phyloP scores from a whole-genome alignment of 2,113 vertebrate genomes.

The Herpailurus yagouaroundi region DNA sequence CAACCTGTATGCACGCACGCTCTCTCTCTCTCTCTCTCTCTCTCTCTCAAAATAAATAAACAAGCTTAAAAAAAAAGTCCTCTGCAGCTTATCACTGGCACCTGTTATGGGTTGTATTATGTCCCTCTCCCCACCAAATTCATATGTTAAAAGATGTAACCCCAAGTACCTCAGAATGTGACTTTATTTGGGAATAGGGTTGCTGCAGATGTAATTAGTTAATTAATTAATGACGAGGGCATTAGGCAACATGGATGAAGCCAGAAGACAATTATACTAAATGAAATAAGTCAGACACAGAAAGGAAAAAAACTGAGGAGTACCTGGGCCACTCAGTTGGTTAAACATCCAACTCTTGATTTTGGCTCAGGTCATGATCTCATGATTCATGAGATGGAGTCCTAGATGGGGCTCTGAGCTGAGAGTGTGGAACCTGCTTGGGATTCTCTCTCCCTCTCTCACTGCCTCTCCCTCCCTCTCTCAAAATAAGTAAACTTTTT shows the following conservation, averaged over 20 bases:
- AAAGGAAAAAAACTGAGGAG: neutral
- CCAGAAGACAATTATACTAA: neutral
- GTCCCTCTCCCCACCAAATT: neutral
- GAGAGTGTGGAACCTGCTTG: too few species aligned
- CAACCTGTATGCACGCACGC: accelerated
- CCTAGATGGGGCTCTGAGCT: too few species aligned
- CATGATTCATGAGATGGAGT: too few species aligned
- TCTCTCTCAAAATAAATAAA: too few species aligned
- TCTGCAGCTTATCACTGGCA: neutral
- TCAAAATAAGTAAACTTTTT: too few species aligned
- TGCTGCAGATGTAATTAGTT: neutral
- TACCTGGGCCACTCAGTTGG: too few species aligned
- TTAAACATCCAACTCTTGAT: too few species aligned
- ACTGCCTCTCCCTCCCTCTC: too few species aligned
- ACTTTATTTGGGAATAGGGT: neutral
- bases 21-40: too few species aligned
- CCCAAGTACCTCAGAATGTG: neutral
- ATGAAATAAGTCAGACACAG: neutral
- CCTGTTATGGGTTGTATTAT: neutral
- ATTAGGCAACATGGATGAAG: neutral
- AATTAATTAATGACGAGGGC: neutral
- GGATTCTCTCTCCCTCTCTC: too few species aligned
- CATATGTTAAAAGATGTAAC: neutral
- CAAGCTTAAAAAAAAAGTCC: too few species aligned
- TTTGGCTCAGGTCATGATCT: too few species aligned